Evolutionary conservation across 2,797 vertebrate genomes (phyloP).

Genomic region (Rhinoraja longicauda): DNA sequence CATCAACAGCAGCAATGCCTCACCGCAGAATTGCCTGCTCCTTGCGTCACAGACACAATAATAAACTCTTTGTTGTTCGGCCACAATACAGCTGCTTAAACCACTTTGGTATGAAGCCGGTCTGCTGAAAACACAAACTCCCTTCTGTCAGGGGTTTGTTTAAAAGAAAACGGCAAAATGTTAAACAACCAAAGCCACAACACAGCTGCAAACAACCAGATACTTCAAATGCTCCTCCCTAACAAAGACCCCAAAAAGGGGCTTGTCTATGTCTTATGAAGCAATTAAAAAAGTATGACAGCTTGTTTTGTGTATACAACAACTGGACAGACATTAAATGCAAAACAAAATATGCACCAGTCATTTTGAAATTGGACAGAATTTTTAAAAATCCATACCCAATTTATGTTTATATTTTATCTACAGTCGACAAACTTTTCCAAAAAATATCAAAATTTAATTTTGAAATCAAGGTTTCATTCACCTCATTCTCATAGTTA

Average conservation of each 20-base stretch:
- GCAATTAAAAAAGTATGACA: constrained; percentile 72
- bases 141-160: constrained; percentile 66
- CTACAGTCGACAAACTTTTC: background rate
- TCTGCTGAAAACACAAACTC: constrained; percentile 62
- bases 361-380: background rate
- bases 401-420: background rate
- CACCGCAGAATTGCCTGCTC: constrained; percentile 47
- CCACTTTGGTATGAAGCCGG: constrained; percentile 73
- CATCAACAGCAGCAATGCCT: constrained; percentile 70
- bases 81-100: constrained; percentile 82
- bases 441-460: background rate
- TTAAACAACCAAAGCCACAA: constrained; percentile 70
- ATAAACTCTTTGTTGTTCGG: constrained; percentile 82
- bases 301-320: constrained; percentile 68
- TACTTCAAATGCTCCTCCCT: constrained; percentile 71
- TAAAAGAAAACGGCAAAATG: constrained; percentile 70
- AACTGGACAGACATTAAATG: constrained; percentile 63
- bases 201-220: constrained; percentile 73
- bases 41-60: constrained; percentile 69
- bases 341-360: background rate
- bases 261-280: constrained; percentile 72
- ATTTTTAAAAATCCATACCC: background rate
- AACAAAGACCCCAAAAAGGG: constrained; percentile 70
- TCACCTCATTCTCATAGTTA: background rate
- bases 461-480: background rate